Conservation (phyloP, 1,140 invertebrate species). For the Pentalonia nigronervosa region DNA sequence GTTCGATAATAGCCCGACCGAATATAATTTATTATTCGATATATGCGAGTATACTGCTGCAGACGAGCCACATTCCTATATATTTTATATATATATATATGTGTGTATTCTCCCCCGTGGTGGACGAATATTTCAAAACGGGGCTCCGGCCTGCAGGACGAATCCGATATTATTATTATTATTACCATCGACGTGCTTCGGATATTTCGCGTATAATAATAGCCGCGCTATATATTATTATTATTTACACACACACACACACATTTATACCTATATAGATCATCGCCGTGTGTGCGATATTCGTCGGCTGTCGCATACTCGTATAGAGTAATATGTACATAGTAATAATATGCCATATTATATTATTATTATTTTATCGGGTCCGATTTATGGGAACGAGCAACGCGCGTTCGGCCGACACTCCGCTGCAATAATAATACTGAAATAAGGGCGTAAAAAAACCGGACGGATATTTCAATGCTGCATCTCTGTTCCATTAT, state of each 20-base stretch:
- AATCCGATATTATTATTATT: conserved; percentile 12
- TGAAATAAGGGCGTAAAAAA: conserved; percentile 4
- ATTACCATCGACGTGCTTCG: conserved; percentile 12
- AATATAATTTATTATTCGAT: conserved; percentile 12
- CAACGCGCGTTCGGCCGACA: not conserved
- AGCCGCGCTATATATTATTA: not conserved
- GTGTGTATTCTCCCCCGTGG: not conserved
- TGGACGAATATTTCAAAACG: not conserved
- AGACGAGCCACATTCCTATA: not conserved
- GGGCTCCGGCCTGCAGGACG: not conserved
- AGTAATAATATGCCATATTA: not conserved
- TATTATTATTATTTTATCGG: not conserved
- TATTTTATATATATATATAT: not conserved
- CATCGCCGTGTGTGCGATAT: not conserved
- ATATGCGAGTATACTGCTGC: not conserved
- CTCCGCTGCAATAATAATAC: not conserved
- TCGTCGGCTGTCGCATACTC: not conserved
- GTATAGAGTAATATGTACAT: not conserved
- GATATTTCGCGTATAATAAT: conserved; percentile 17
- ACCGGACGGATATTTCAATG: not conserved
- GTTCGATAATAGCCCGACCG: not conserved
- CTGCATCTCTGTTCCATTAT: not conserved
- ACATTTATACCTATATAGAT: not conserved
- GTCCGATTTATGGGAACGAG: not conserved
- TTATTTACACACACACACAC: not conserved